These are phyloP conservation scores for Eupeodes luniger DNA, from an alignment of 2,888 invertebrate species.

Conservation along the genomic window DNA sequence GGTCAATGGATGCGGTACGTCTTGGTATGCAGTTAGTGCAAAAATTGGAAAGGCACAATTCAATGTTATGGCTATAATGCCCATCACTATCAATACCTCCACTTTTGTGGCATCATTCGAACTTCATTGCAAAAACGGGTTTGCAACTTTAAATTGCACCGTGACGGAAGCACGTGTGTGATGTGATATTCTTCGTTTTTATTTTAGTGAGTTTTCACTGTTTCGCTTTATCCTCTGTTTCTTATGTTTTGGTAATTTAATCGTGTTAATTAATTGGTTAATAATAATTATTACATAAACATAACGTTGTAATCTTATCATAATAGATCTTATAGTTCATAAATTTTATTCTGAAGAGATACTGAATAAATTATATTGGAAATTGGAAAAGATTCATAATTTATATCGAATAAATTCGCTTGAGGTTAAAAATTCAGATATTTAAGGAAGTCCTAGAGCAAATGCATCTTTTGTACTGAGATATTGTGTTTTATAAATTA, in stretches of 20 bases:
- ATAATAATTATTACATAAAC: not conserved
- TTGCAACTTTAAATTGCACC: constrained; percentile 38
- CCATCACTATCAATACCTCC: too few species aligned
- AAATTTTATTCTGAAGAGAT: not conserved
- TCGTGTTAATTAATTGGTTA: not conserved
- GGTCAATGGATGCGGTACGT: constrained; percentile 53
- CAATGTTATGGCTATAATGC: constrained; percentile 17
- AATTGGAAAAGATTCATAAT: too few species aligned
- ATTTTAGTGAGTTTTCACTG: not conserved
- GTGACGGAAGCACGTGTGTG: not conserved
- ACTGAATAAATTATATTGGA: not conserved
- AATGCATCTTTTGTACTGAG: too few species aligned
- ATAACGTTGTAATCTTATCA: not conserved
- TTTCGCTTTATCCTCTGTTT: not conserved
- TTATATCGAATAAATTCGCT: too few species aligned
- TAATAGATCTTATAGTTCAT: too few species aligned
- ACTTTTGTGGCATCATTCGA: not conserved
- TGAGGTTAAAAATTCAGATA: too few species aligned
- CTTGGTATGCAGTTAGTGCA: constrained; percentile 8
- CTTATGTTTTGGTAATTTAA: not conserved
- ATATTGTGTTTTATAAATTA: too few species aligned
- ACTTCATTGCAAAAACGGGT: constrained; percentile 56
- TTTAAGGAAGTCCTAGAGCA: too few species aligned
- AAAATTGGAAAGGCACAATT: constrained; percentile 61
- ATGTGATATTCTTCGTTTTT: constrained; percentile 9